phyloP scores from a whole-genome alignment of 2,797 vertebrate genomes.

The Xerus rutilus region DNA sequence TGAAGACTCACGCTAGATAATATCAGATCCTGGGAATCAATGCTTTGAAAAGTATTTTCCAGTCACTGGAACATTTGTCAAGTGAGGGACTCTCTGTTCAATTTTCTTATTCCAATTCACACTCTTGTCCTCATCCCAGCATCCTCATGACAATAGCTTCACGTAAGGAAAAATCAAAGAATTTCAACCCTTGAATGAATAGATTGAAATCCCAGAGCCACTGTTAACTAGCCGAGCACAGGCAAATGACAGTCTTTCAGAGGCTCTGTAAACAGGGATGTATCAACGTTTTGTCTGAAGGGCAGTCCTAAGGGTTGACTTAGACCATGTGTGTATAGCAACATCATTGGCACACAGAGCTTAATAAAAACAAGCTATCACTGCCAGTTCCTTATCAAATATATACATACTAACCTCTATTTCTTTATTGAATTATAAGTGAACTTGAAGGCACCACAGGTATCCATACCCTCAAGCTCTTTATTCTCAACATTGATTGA shows the following conservation, averaged over 20 bases:
- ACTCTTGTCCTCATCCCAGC: not conserved
- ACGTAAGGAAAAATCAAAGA: not conserved
- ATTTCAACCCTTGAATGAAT: not conserved
- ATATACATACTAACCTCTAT: not conserved
- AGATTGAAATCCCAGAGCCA: not conserved
- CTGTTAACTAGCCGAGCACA: not conserved
- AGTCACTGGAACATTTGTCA: not conserved
- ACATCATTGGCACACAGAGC: not conserved
- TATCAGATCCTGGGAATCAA: not conserved
- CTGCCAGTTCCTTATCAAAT: not conserved
- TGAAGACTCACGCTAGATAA: not conserved
- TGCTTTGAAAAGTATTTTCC: not conserved
- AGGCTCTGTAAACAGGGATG: not conserved
- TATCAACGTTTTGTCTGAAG: not conserved
- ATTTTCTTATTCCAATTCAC: not conserved
- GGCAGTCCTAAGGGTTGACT: not conserved
- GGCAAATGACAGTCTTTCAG: not conserved
- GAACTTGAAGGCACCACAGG: not conserved
- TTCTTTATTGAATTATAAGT: not conserved
- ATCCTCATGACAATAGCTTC: not conserved
- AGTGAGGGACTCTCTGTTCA: not conserved
- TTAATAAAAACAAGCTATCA: not conserved
- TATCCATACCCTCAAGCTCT: not conserved
- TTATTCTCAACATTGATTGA: not conserved
- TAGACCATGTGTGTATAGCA: not conserved